Base-by-base conservation (phyloP, 2,888 invertebrate species). In the Netelia virgata region DNA sequence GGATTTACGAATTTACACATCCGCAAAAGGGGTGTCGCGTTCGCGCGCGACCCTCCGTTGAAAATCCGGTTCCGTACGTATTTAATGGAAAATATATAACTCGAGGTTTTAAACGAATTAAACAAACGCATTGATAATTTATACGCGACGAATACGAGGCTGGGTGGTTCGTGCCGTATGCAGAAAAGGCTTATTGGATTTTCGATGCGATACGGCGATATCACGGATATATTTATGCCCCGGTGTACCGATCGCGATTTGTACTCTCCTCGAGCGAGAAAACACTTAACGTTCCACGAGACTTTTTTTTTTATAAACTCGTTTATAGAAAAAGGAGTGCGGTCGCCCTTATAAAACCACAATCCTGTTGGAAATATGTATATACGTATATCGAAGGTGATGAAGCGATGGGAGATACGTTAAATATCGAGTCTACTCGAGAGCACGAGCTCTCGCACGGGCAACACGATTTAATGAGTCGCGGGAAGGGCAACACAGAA, bases 391-490 rank as follows among this genome's bases (percentile, higher is more conserved):
- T 92, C 90, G 89, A 90, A 88, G 86, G 89, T 92, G 91, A 92
- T 92, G 90, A 88, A 92, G 87, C 86, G 90, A 77, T 83, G 68
- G 86, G 87, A 88, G 89, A 88, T 88, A 88, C 89, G 89, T 92
- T 93, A 92, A 92, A 92, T 92, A 92, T 92, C 88, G 90, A 86
- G 87, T 86, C 57, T 87, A 87, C 85, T 86, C 69, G 74, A 74
- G 86, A 87, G 81, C 84, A 84, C 80, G 66, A 68, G 72, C 82
- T 53, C 76, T 73, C 83, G 8, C 28, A 11, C 47, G 55, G 80
- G 73, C 68, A 77, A 59, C 83, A 73, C 80, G 85, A 84, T 87
- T 87, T 86, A 84, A 86, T 84, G 83, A 84, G 86, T 76, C 75
- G 57, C 59, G 77, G 66, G 73, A 61, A 73, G 82, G 78, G 73